A percentile compares a stretch with the other conserved stretches of the same genome.
Evolutionary conservation across 2,888 invertebrate genomes (phyloP).

Genomic region (Margaritifera margaritifera): DNA sequence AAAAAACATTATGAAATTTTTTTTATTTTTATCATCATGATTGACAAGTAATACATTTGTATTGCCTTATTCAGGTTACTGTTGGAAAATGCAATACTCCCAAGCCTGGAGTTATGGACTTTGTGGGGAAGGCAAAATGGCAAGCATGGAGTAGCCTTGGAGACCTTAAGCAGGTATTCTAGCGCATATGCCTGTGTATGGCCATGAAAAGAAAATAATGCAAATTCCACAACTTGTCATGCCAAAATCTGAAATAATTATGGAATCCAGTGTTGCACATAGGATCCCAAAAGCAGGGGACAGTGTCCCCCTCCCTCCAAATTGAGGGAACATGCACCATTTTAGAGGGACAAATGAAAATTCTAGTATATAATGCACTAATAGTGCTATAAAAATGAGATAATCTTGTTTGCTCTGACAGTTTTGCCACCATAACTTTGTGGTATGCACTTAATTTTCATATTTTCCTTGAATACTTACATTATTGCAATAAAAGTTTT

Average conservation of each 20-base stretch:
- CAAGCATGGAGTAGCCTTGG: constrained; percentile 76
- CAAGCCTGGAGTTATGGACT: constrained; percentile 77
- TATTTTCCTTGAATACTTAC: no score
- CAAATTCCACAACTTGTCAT: constrained; percentile 65
- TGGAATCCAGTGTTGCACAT: no score
- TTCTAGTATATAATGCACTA: no score
- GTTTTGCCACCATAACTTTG: no score
- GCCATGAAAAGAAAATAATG: not conserved
- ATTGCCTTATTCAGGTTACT: constrained; percentile 68
- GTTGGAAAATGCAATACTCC: constrained; percentile 74
- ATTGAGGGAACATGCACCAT: no score
- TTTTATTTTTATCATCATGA: not conserved
- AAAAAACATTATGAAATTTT: not conserved
- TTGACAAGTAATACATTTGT: not conserved
- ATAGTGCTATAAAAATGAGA: no score
- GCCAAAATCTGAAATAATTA: not conserved
- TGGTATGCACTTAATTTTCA: no score
- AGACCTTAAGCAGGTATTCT: constrained; percentile 73
- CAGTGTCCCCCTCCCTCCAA: no score
- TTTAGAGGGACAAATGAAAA: no score
- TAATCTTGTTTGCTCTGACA: no score
- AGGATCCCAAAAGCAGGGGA: no score
- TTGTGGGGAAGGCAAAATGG: constrained; percentile 77
- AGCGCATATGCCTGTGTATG: not conserved
- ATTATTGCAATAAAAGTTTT: no score